phyloP scores from a whole-genome alignment of 2,113 vertebrate species.

The Peromyscus californicus region DNA sequence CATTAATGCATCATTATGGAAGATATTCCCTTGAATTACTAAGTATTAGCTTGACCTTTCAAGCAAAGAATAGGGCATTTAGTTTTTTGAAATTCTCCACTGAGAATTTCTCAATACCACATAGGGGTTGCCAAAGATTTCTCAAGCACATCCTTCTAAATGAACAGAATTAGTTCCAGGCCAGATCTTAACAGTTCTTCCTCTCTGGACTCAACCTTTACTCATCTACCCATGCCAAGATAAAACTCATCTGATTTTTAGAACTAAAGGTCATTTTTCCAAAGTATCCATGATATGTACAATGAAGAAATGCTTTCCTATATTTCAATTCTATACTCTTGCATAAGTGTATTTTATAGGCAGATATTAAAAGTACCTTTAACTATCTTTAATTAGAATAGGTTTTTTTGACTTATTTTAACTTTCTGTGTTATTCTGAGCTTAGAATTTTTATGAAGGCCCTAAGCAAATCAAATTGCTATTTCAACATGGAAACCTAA shows the following conservation, averaged over 20 bases:
- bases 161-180: background rate
- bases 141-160: conserved; percentile 9
- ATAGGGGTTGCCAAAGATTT: background rate
- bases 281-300: background rate
- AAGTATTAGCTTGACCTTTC: conserved; percentile 15
- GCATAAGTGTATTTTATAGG: background rate
- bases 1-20: rapidly evolving
- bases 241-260: conserved; percentile 44
- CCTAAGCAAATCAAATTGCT: background rate
- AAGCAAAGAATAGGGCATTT: background rate
- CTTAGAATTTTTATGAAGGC: background rate
- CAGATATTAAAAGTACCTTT: background rate
- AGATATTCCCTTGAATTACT: background rate
- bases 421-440: background rate
- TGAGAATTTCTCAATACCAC: conserved; percentile 34
- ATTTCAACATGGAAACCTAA: background rate
- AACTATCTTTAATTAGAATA: conserved; percentile 8
- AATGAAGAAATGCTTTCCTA: background rate
- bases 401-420: background rate
- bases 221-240: background rate
- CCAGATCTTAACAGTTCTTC: conserved; percentile 27
- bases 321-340: background rate
- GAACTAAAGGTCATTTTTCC: conserved; percentile 57
- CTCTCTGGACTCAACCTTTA: background rate
- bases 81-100: conserved; percentile 50